A percentile compares a stretch with the other conserved stretches of the same genome.
Conservation (phyloP, 1,140 invertebrate genomes). For the Zaprionus vittiger region DNA sequence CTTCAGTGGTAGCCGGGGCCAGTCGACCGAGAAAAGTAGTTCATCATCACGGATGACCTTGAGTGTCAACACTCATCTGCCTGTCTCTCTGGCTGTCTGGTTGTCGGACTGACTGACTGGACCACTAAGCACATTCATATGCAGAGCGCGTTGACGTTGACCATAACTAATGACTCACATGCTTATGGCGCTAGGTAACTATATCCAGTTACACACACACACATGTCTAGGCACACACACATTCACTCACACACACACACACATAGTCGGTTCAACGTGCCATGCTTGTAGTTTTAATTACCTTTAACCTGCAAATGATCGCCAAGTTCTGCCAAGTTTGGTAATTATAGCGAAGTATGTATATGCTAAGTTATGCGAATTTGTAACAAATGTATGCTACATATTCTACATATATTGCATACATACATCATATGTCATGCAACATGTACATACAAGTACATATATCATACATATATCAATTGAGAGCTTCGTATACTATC, state of each 20-base stretch:
- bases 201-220: slow-evolving; percentile 3
- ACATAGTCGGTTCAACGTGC: background rate
- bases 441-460: no score
- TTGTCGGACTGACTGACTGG: background rate
- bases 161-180: slow-evolving; percentile 29
- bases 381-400: slow-evolving; percentile 16
- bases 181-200: slow-evolving; percentile 6
- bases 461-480: no score
- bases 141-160: slow-evolving; percentile 15
- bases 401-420: background rate
- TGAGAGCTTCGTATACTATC: no score
- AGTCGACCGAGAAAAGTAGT: background rate
- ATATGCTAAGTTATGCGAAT: slow-evolving; percentile 12
- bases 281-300: slow-evolving; percentile 19
- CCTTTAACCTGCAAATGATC: slow-evolving; percentile 10
- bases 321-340: slow-evolving; percentile 1
- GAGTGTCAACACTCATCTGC: background rate
- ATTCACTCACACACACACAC: background rate
- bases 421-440: no score
- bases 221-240: slow-evolving; percentile 1
- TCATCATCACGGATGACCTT: slow-evolving; percentile 10
- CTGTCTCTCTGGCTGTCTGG: background rate
- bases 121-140: slow-evolving; percentile 20
- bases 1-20: background rate
- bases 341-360: slow-evolving; percentile 1